These are phyloP conservation scores for Serinus canaria DNA, from an alignment of 2,113 vertebrate species.

Conservation along the genomic window DNA sequence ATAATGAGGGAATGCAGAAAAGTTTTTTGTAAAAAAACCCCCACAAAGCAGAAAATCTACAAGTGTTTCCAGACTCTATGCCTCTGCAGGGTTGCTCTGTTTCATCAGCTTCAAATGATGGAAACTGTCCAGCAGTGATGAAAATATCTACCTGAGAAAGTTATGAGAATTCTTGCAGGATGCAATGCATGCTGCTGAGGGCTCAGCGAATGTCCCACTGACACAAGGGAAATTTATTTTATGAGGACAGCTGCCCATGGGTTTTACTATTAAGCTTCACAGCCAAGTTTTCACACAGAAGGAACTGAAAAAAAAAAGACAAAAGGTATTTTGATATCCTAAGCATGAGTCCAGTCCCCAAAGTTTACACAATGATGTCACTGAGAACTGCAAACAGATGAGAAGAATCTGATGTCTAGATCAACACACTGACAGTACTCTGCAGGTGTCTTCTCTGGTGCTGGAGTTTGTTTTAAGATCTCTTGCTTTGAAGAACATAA, in stretches of 20 bases:
- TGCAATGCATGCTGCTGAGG: background rate
- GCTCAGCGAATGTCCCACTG: background rate
- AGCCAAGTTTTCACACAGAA: background rate
- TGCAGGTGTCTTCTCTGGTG: background rate
- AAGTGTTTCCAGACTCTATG: background rate
- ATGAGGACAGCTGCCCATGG: background rate
- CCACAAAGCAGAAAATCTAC: background rate
- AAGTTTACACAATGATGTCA: background rate
- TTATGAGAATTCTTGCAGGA: background rate
- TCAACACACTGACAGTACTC: background rate
- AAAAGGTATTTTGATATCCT: background rate
- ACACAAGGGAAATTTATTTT: background rate
- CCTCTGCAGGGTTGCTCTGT: background rate
- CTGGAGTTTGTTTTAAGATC: background rate
- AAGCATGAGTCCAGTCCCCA: background rate
- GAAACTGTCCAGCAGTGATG: background rate
- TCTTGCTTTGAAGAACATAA: background rate
- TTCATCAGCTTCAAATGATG: background rate
- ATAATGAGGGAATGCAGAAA: background rate
- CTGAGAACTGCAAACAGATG: background rate
- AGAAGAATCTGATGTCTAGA: background rate
- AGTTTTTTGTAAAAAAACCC: background rate
- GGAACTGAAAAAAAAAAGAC: background rate
- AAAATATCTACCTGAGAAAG: background rate
- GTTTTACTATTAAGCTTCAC: conserved; percentile 4